Evolutionary conservation across 2,888 invertebrate genomes (phyloP), one percentile per base, ranked within the genome.

Genomic region (Macrosoma leucophasiata): DNA sequence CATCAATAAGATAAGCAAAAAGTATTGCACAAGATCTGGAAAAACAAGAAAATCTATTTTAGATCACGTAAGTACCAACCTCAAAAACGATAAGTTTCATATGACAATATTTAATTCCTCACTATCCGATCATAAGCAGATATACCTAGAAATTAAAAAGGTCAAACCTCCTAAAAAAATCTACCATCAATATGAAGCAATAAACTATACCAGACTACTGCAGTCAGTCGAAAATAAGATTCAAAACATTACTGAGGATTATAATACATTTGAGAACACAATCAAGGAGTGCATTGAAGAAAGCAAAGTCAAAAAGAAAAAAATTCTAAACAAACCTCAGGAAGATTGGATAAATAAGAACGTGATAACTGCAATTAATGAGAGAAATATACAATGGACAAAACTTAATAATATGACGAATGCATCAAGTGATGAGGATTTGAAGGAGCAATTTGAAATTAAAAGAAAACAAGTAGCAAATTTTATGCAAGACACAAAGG

Each of bases 101-200:
- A n/a, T 50, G 6, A 28, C 41, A 8, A 32, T 46, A 1, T 26
- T 52, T 1, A 41, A 52, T 0, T 45, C 46, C 1, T n/a, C 45
- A 1, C 13, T 52, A 13, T 45, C 51, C 0, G 54, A 54, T 15
- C 50, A 51, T 21, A 49, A 43, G 25, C 48, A 50, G 19, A 42
- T 55, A 11, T 45, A 44, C 5, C 1, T 49, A 0, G 41, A 46
- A 36, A 4, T 42, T 11, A 20, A 13, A 33, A 41, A 33, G 7
- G 15, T 3, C 10, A 35, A 17, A 17, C 5, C 22, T 8, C 23
- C 27, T 6, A 13, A 26, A n/a, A 28, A 26, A 8, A 9, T 29
- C 15, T n/a, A n/a, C 8, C 11, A 27, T n/a, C 18, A 24, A 10
- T 38, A 41, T 17, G 10, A 27, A 23, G 25, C 33, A 7, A 9